phyloP scores from a whole-genome alignment of 2,797 vertebrate genomes.

The Mus spretus region DNA sequence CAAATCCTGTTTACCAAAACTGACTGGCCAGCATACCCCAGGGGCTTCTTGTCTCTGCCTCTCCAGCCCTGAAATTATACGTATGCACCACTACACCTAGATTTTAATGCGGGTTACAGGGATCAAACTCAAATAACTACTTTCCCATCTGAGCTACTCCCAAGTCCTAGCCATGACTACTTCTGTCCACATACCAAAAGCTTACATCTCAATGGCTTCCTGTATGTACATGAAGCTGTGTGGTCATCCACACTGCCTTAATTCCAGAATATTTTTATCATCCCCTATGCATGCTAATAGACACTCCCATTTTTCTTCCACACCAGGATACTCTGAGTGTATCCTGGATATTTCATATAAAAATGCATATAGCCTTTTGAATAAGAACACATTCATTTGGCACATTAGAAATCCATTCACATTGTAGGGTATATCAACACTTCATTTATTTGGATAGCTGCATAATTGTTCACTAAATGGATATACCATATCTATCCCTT shows the following conservation, averaged over 20 bases:
- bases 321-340: background rate
- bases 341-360: background rate
- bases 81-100: background rate
- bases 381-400: background rate
- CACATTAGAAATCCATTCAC: background rate
- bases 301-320: background rate
- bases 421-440: accelerated
- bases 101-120: background rate
- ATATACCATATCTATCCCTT: background rate
- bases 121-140: background rate
- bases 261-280: background rate
- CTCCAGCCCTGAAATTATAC: background rate
- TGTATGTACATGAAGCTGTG: background rate
- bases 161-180: background rate
- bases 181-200: background rate
- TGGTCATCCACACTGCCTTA: background rate
- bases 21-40: background rate
- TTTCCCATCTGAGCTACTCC: background rate
- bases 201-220: background rate
- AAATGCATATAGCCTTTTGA: accelerated
- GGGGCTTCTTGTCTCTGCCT: background rate
- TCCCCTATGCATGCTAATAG: background rate
- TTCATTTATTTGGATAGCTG: background rate
- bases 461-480: background rate
- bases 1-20: background rate